phyloP scores from a whole-genome alignment of 2,888 invertebrate genomes.

The Nemoura dubitans region DNA sequence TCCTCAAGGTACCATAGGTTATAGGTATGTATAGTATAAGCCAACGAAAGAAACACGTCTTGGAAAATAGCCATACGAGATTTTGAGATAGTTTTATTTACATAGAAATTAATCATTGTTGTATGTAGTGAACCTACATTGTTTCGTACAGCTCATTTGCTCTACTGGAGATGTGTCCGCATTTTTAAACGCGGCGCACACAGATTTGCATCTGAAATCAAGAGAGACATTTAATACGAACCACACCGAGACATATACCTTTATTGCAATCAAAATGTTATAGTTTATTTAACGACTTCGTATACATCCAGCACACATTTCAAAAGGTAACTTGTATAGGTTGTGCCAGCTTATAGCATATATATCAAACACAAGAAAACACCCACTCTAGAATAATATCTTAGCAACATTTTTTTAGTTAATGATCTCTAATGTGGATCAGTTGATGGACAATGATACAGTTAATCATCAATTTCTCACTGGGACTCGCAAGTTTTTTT shows the following conservation, averaged over 20 bases:
- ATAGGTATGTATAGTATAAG: too few relatives aligned
- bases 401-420: background rate
- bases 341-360: too few relatives aligned
- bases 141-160: background rate
- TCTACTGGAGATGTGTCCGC: background rate
- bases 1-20: too few relatives aligned
- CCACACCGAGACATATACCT: background rate
- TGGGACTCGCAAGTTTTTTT: background rate
- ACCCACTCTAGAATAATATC: background rate
- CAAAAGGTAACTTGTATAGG: too few relatives aligned
- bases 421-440: background rate
- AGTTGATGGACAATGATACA: conserved; percentile 7
- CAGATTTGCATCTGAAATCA: background rate
- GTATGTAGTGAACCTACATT: background rate
- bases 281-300: background rate
- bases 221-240: too few relatives aligned
- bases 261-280: background rate
- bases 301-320: too few relatives aligned
- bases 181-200: background rate
- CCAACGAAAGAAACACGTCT: background rate
- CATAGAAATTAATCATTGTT: background rate
- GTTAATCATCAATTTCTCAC: background rate
- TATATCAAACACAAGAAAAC: too few relatives aligned
- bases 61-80: background rate
- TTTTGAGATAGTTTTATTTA: background rate